These are phyloP conservation scores for Pteropus rufus DNA, from an alignment of 2,797 vertebrate species.

Conservation along the genomic window DNA sequence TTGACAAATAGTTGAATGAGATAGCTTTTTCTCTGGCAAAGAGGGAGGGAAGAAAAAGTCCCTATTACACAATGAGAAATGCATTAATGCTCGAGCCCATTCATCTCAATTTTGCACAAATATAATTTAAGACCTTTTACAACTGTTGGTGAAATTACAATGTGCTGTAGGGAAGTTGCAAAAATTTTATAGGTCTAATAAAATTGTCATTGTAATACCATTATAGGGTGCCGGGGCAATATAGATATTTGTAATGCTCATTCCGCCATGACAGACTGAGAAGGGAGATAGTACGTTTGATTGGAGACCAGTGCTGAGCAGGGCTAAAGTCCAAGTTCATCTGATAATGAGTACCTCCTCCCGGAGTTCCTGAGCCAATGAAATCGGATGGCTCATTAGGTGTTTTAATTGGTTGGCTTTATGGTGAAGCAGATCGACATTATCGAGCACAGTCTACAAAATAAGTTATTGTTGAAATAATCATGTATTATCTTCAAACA, in stretches of 20 bases:
- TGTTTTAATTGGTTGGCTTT: constrained; percentile 57
- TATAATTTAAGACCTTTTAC: constrained; percentile 93
- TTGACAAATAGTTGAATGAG: constrained; percentile 97
- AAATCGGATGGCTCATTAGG: constrained; percentile 57
- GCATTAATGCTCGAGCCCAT: constrained; percentile 88
- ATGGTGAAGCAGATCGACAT: constrained; percentile 64
- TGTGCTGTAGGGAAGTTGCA: constrained; percentile 90
- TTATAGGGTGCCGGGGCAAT: constrained; percentile 83
- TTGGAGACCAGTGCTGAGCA: constrained; percentile 74
- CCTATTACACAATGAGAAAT: constrained; percentile 87
- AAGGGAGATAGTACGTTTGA: constrained; percentile 69
- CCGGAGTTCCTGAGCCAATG: constrained; percentile 7
- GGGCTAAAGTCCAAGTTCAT: constrained; percentile 52
- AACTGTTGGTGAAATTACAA: constrained; percentile 91
- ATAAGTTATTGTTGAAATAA: constrained; percentile 54
- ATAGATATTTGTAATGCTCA: constrained; percentile 78
- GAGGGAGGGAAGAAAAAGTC: constrained; percentile 86
- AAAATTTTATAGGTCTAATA: constrained; percentile 93
- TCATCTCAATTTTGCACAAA: constrained; percentile 91
- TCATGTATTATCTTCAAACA: constrained; percentile 29
- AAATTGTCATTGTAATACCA: constrained; percentile 93
- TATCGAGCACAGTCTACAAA: constrained; percentile 67
- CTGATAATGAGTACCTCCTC: constrained; percentile 61
- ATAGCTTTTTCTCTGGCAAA: constrained; percentile 90
- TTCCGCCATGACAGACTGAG: constrained; percentile 70